Evolutionary conservation across 2,888 invertebrate species (phyloP).

Genomic region (Heliconius charithonia): DNA sequence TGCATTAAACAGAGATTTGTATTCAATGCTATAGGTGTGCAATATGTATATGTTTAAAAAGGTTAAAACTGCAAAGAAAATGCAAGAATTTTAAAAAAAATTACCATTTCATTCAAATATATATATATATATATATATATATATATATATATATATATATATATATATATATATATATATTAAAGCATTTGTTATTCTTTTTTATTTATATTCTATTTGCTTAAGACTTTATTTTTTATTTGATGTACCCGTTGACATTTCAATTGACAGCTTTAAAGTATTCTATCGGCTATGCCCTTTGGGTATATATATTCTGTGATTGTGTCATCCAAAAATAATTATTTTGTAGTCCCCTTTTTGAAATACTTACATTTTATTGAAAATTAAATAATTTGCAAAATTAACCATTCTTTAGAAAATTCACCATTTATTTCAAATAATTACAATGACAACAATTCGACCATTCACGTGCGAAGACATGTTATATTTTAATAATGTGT

Average conservation of each 20-base stretch:
- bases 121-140: no score
- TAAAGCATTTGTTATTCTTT: neutral
- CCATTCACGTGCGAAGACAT: slow-evolving; percentile 97
- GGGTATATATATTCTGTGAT: no score
- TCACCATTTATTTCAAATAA: neutral
- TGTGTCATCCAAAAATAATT: no score
- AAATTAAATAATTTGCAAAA: no score
- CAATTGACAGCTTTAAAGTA: neutral
- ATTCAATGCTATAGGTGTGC: neutral
- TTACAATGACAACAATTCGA: slow-evolving; percentile 92
- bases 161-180: no score
- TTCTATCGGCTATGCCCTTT: neutral
- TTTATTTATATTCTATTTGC: neutral
- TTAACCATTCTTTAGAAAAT: no score
- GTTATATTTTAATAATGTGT: slow-evolving; percentile 98
- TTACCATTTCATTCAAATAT: no score
- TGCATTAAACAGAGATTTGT: neutral
- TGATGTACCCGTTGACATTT: neutral
- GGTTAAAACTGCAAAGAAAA: neutral
- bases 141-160: no score
- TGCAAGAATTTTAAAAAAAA: neutral
- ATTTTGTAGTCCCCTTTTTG: neutral
- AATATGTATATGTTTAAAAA: neutral
- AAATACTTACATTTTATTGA: neutral
- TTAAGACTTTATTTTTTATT: neutral